Base-by-base conservation (phyloP, 1,140 invertebrate genomes). In the Mylabris phalerata region DNA sequence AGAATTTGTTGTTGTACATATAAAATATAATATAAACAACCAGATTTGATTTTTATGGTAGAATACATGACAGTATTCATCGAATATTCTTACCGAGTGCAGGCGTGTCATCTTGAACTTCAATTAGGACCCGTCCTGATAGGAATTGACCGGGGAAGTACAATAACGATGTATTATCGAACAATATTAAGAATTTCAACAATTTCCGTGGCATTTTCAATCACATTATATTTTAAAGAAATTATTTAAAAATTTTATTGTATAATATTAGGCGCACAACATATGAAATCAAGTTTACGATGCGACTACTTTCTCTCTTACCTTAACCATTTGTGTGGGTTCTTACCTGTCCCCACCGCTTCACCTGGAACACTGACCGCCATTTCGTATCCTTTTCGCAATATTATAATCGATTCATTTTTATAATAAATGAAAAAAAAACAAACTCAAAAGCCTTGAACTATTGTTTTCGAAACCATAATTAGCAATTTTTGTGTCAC, bases 121-220 rank as follows among this genome's bases (percentile, higher is more conserved):
- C 92, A 62, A 96, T 87, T 13, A 95, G 81, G 13, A 96, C 93
- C 66, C 91, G 81, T 27, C 93, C 93, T 42, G 90, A 92, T 51
- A 96, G 78, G 74, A 95, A 95, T 73, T 95, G 84, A 27, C 93
- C 89, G 44, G 93, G 92, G 71, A 95, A 95, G 74, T 95, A 96
- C 40, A 96, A 75, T 32, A 95, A 78, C 65, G 90, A 94, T 38
- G 92, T 91, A 73, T 95, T 95, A 74, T 96, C 93, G 75, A 96
- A 93, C 42, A 95, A 81, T 67, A 96, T 95, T 24, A 95, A 78
- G 77, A 96, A 96, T 75, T 95, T 95, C 63, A 92, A 81, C 61
- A 96, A 77, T 76, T 95, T 95, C 67, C 88, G 79, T 52, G 90
- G 86, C 88, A 91, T 90, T 72, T 74, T 82, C 32, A 32, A 32